Evolutionary conservation across 2,113 vertebrate genomes (phyloP), one percentile per base, ranked within the genome.

Genomic region (Heterochromis multidens): DNA sequence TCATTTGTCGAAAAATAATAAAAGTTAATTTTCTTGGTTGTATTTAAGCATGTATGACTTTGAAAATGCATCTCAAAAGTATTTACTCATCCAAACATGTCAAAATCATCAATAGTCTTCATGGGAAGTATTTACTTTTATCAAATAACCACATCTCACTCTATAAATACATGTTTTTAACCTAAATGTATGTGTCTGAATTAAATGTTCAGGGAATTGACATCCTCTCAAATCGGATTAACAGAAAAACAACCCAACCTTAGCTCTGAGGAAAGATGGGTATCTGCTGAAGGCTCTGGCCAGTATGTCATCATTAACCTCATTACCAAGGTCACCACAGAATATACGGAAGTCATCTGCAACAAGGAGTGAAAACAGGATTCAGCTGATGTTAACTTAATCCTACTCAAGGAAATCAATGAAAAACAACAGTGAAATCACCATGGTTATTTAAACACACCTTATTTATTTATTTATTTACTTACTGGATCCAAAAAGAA

Each of bases 271-370:
- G 94, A 98, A 98, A 57, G 97, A 98, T 0, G 97, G 97, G 90
- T 98, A 98, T 86, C 97, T 97, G 89, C 97, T 97, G 93, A 99
- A 98, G 19, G 98, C 97, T 12, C 98, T 91, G 6, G 97, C 97
- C 92, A 99, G 91, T 67, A 98, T 99, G 95, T 99, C 98, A 12
- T 99, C 98, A 0, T 98, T 98, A 81, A 99, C 98, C 82, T 99
- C 98, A 2, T 99, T 99, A 40, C 98, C 98, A 79, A 99, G 95
- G 65, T 99, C 98, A 3, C 98, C 98, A 5, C 98, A 99, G 95
- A 99, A 99, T 85, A 99, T 98, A 85, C 98, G 95, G 93, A 99
- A 99, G 87, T 99, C 98, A 87, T 99, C 97, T 98, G 92, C 6
- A 79, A 60, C 12, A 19, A 5, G 25, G 17, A 37, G 12, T 57